Evolutionary conservation across 2,113 vertebrate species (phyloP).

Genomic region (Neogale vison): DNA sequence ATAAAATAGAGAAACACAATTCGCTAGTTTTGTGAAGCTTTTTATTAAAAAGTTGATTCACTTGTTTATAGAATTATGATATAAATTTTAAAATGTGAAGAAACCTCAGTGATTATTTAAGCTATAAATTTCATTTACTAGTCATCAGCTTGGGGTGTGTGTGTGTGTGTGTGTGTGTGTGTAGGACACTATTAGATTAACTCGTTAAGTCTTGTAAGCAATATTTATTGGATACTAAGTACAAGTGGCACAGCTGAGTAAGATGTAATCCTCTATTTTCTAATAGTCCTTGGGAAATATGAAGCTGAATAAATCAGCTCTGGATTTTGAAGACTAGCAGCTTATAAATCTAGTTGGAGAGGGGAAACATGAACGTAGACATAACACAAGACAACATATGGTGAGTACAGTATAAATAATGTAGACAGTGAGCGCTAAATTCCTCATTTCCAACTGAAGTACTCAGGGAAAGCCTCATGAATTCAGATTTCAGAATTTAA

Average conservation of each 20-base stretch:
- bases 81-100: constrained; percentile 15
- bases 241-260: not conserved
- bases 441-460: not conserved
- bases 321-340: constrained; percentile 31
- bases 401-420: not conserved
- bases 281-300: not conserved
- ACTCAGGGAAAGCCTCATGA: not conserved
- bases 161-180: not conserved
- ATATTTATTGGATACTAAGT: not conserved
- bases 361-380: not conserved
- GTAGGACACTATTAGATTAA: not conserved
- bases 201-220: not conserved
- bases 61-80: not conserved
- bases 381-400: not conserved
- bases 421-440: not conserved
- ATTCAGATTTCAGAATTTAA: not conserved
- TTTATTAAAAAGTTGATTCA: constrained; percentile 39
- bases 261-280: not conserved
- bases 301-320: constrained; percentile 6
- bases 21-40: constrained; percentile 14
- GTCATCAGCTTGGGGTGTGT: not conserved
- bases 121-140: not conserved
- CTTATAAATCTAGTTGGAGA: not conserved
- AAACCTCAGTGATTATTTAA: not conserved
- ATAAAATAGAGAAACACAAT: constrained; percentile 25